Percentiles rank a stretch among this genome's conserved stretches.
phyloP scores from a whole-genome alignment of 2,797 vertebrate genomes.

The Muscicapa striata region DNA sequence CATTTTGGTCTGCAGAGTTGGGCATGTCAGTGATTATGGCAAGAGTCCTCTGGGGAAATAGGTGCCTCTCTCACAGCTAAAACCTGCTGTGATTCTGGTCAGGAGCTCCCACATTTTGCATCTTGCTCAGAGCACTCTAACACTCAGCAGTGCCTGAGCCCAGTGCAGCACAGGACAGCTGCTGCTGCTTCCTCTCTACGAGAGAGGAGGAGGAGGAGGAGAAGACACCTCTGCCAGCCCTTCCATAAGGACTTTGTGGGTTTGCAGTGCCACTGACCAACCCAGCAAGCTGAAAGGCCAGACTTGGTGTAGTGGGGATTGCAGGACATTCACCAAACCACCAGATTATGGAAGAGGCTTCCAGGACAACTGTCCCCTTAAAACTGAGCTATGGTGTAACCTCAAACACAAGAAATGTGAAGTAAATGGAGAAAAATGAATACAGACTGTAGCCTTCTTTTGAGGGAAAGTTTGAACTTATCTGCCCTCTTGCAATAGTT shows the following conservation, averaged over 20 bases:
- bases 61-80: fast-evolving
- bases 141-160: not conserved
- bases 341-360: not conserved
- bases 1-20: not conserved
- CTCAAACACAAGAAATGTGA: not conserved
- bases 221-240: not conserved
- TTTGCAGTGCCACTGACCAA: not conserved
- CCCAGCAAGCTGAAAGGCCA: not conserved
- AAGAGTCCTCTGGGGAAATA: not conserved
- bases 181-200: not conserved
- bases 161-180: not conserved
- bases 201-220: not conserved
- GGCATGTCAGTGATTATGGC: not conserved
- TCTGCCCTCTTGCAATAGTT: not conserved
- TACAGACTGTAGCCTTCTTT: not conserved
- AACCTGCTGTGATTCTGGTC: not conserved
- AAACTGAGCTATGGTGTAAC: not conserved
- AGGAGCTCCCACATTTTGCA: not conserved
- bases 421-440: not conserved
- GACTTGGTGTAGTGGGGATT: fast-evolving
- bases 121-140: fast-evolving
- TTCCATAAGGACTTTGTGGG: not conserved
- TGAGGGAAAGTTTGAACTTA: not conserved
- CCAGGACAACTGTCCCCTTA: not conserved
- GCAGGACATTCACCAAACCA: not conserved